Conservation (phyloP, 1,140 invertebrate genomes). For the Leptestheria dahalacensis region DNA sequence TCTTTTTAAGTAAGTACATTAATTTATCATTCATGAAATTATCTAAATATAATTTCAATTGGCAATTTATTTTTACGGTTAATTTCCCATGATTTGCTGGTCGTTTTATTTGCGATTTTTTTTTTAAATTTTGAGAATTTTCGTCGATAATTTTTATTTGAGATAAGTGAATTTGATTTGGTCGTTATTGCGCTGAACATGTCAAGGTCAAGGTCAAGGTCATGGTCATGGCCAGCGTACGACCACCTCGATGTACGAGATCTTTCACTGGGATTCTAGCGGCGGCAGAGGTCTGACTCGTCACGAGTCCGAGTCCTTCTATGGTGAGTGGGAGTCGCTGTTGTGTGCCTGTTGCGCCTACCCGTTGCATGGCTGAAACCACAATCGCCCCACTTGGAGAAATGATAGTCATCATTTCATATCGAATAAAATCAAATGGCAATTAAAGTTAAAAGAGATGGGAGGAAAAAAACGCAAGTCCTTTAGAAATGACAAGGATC, state of each 20-base stretch:
- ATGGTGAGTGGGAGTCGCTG: not conserved
- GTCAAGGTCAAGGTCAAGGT: not conserved
- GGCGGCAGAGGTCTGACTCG: too few relatives aligned
- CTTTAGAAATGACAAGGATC: not conserved
- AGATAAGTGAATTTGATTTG: not conserved
- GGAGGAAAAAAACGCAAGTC: not conserved
- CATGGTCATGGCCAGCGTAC: not conserved
- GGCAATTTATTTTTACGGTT: slow-evolving; percentile 17
- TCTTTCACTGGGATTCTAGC: not conserved
- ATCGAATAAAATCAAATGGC: too few relatives aligned
- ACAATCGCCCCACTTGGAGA: too few relatives aligned
- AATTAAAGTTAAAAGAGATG: not conserved
- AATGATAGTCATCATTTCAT: too few relatives aligned
- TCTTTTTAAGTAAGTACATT: not conserved
- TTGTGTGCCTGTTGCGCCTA: not conserved
- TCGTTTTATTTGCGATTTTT: slow-evolving; percentile 16
- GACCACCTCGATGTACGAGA: not conserved
- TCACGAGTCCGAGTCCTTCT: not conserved
- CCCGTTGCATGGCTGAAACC: too few relatives aligned
- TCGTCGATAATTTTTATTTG: slow-evolving; percentile 13
- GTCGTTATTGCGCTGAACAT: not conserved
- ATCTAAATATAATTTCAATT: slow-evolving; percentile 16
- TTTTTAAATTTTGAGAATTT: slow-evolving; percentile 13
- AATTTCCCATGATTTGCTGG: slow-evolving; percentile 17
- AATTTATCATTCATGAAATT: slow-evolving; percentile 12